Conservation (phyloP, 2,888 invertebrate species). For the Emmelina monodactyla region DNA sequence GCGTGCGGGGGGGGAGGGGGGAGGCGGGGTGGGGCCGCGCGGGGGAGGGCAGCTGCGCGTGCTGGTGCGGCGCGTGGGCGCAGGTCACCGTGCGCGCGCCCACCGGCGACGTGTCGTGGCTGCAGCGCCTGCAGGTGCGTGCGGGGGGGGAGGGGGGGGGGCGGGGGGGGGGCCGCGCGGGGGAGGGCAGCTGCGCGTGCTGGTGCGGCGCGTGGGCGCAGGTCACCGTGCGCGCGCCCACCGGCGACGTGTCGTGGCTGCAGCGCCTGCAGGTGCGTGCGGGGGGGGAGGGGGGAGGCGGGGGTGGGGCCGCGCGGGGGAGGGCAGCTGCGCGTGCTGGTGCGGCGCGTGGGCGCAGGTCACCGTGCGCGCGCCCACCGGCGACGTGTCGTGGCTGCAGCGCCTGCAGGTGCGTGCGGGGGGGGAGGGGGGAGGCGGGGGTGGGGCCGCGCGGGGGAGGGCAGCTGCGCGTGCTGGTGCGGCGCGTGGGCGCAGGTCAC, state of each 20-base stretch:
- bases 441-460: constrained; percentile 54
- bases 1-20: constrained; percentile 26
- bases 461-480: constrained; percentile 86
- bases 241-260: constrained; percentile 93
- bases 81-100: constrained; percentile 86
- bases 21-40: constrained; percentile 51
- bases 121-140: constrained; percentile 92
- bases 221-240: constrained; percentile 82
- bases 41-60: constrained; percentile 71
- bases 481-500: constrained; percentile 90
- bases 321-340: no score
- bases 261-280: no score
- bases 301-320: no score
- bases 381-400: constrained; percentile 93
- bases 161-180: no score
- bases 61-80: constrained; percentile 95
- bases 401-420: constrained; percentile 47
- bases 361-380: constrained; percentile 86
- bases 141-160: no score
- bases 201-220: constrained; percentile 97
- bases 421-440: constrained; percentile 35
- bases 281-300: no score
- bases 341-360: constrained; percentile 92
- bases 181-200: no score
- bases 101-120: constrained; percentile 92